Evolutionary conservation across 2,888 invertebrate species (phyloP), one percentile per base, ranked within the genome.

Genomic region (Phymatocera aterrima): DNA sequence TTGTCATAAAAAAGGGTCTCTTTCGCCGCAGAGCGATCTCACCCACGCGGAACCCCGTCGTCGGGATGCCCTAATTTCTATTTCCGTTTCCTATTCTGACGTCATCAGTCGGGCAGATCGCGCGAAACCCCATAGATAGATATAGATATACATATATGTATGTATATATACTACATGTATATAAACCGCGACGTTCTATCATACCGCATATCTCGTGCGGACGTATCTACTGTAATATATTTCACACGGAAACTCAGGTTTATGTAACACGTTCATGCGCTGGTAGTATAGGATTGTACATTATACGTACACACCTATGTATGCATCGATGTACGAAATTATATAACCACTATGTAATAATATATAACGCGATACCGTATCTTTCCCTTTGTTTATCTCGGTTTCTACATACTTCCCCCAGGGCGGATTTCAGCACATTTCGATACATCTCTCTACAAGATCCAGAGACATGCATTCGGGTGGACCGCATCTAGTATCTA

Each of bases 41-140:
- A 1, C 65, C 10, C 46, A 65, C 34, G 40, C 64, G 48, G 78
- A 78, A 68, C 77, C 48, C 78, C 31, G 43, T 72, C 74, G 48
- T 65, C 78, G n/a, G n/a, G n/a, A 79, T 79, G 82, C 81, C 80
- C 82, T 84, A 85, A 84, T 85, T 83, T 84, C 83, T 81, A 82
- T 84, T 83, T 83, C 82, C 84, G 81, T 72, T 79, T 40, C 78
- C 74, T 80, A 61, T 74, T 21, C 43, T 74, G 61, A 61, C 74
- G 70, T 78, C 70, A 78, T 70, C 78, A n/a, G n/a, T 72, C 51
- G 51, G 51, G 54, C 72, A 34, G 31, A 51, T 68, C 46, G 68
- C n/a, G 64, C 12, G 24, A 61, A 68, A 40, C 68, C 68, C 51
- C 51, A 21, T 43, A 51, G 48, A 51, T 72, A 72, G 51, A 51